phyloP scores from a whole-genome alignment of 2,888 invertebrate species.

The Branchipolynoe longqiensis region DNA sequence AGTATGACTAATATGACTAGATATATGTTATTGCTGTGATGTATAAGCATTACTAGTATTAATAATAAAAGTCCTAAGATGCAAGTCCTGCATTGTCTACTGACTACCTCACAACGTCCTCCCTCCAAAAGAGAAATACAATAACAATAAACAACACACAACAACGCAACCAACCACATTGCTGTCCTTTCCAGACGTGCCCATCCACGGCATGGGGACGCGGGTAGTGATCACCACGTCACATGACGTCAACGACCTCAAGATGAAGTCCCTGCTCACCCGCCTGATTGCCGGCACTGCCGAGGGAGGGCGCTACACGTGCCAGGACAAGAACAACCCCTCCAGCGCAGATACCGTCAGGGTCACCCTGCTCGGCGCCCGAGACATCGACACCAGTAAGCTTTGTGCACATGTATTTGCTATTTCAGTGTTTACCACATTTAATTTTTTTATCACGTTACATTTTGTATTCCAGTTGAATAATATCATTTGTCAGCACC shows the following conservation, averaged over 20 bases:
- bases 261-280: slow-evolving; percentile 23
- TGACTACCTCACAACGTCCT: not conserved
- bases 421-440: too few relatives aligned
- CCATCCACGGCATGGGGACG: slow-evolving; percentile 23
- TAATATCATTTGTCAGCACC: too few relatives aligned
- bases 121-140: too few relatives aligned
- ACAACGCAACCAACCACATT: not conserved
- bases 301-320: slow-evolving; percentile 16
- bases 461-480: too few relatives aligned
- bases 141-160: too few relatives aligned
- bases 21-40: too few relatives aligned
- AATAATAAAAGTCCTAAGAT: too few relatives aligned
- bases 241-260: slow-evolving; percentile 14
- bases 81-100: not conserved
- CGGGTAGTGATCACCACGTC: slow-evolving; percentile 39
- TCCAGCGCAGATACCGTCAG: not conserved
- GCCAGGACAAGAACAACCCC: slow-evolving; percentile 27
- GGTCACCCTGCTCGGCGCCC: not conserved
- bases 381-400: slow-evolving; percentile 17
- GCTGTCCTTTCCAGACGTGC: not conserved
- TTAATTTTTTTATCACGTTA: too few relatives aligned
- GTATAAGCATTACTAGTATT: too few relatives aligned
- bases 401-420: too few relatives aligned
- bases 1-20: too few relatives aligned
- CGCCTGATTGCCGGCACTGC: not conserved